These are phyloP conservation scores for Calliphora vicina DNA, from an alignment of 1,140 invertebrate species.

Conservation along the genomic window DNA sequence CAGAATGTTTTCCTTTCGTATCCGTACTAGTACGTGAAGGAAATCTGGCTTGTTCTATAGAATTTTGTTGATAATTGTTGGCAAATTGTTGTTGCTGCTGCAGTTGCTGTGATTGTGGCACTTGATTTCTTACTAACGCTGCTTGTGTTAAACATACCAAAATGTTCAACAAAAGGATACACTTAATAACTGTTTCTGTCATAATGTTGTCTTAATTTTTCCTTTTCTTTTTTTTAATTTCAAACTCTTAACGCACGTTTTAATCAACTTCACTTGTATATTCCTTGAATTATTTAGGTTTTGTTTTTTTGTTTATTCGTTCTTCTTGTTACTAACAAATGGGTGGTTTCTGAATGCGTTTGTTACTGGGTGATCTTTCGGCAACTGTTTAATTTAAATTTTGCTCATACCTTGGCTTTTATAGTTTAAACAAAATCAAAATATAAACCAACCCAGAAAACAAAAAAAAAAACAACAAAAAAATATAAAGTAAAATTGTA, in stretches of 20 bases:
- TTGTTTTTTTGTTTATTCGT: background rate
- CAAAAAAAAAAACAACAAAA: background rate
- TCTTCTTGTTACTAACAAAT: background rate
- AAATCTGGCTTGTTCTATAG: background rate
- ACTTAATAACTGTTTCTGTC: background rate
- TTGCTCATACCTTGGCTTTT: conserved; percentile 16
- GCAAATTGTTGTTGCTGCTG: conserved; percentile 18
- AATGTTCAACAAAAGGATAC: conserved; percentile 4
- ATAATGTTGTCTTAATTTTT: background rate
- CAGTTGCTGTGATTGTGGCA: conserved; percentile 7
- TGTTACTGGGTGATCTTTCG: conserved; percentile 21
- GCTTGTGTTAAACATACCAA: background rate
- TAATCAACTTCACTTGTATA: background rate
- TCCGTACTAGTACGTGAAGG: background rate
- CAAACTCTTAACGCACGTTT: conserved; percentile 19
- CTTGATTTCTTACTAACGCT: background rate
- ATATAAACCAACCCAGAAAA: background rate
- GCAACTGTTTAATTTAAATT: conserved; percentile 17
- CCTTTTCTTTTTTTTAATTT: background rate
- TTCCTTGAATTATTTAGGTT: conserved; percentile 1
- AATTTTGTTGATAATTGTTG: conserved; percentile 30
- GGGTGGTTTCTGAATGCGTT: conserved; percentile 1
- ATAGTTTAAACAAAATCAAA: conserved; percentile 21
- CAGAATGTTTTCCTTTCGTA: background rate
- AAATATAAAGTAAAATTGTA: background rate